These are phyloP conservation scores for Acanthis flammea DNA, from an alignment of 2,797 vertebrate genomes.

Conservation along the genomic window DNA sequence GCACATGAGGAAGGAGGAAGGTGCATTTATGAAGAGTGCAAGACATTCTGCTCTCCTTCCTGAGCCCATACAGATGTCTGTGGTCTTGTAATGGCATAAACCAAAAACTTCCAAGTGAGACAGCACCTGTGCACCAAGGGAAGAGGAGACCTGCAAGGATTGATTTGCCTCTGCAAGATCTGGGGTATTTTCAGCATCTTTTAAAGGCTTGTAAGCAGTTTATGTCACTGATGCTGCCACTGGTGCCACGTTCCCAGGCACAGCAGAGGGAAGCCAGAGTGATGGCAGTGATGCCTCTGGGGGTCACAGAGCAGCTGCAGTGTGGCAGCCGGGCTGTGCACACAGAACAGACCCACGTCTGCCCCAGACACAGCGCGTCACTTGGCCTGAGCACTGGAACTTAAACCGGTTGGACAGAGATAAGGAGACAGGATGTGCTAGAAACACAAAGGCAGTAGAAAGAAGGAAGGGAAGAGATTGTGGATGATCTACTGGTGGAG, in stretches of 20 bases:
- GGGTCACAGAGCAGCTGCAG: background rate
- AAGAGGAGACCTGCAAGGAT: background rate
- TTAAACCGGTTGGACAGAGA: background rate
- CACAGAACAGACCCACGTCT: background rate
- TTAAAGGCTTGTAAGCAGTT: background rate
- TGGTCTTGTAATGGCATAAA: background rate
- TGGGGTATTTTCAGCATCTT: background rate
- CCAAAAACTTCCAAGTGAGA: background rate
- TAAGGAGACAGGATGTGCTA: background rate
- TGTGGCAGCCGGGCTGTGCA: background rate
- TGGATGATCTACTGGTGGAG: background rate
- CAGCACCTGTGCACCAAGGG: background rate
- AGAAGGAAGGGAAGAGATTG: background rate
- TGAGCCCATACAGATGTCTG: background rate
- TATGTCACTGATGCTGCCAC: background rate
- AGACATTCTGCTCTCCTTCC: background rate
- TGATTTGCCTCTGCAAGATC: background rate
- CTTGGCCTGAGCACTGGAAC: background rate
- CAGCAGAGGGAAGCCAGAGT: background rate
- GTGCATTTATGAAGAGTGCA: background rate
- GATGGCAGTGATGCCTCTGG: background rate
- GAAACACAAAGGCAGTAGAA: background rate
- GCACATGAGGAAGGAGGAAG: background rate
- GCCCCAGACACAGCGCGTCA: accelerated
- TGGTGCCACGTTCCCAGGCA: background rate